Evolutionary conservation across 2,888 invertebrate genomes (phyloP), one percentile per base, ranked within the genome.

Genomic region (Flabesymbios commensalis): DNA sequence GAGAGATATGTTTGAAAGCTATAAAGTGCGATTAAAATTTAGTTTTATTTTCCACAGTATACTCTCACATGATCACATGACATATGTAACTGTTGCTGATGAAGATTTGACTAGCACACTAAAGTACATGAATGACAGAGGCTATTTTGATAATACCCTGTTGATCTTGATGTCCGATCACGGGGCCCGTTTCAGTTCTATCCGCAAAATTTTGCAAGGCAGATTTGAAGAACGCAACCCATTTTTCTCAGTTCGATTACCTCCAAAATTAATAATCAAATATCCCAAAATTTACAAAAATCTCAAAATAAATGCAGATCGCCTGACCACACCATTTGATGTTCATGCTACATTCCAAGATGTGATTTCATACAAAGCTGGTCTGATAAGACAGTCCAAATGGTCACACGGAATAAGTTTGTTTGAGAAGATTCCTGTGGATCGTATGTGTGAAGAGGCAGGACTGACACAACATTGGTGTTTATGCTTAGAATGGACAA

Each of bases 381-480:
- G n/a, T n/a, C n/a, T n/a, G n/a, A 14, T 7, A 5, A 24, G 24
- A 5, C 7, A 10, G 5, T 10, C 29, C 7, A 5, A 10, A n/a
- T n/a, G n/a, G n/a, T 10, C 17, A 10, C 28, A 60, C 51, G 78
- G 77, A 3, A 74, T 79, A 42, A 81, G 80, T 57, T 67, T 81
- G 33, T 77, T 83, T 61, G 60, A 64, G 39, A 67, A 72, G 56
- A 75, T 82, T 26, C 90, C 94, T 0, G 75, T 83, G 10, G 88
- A 89, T 69, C 86, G 95, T 26, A 90, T 90, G 4, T 95, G 95
- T 79, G 87, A 88, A 3, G 89, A 93, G 79, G 96, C 96, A 0
- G 92, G 89, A 57, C 91, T 97, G 61, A 93, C 94, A 78, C 90
- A 94, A 0, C 96, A 97, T 79, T 97, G 96, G 96, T 97, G 97